phyloP scores from a whole-genome alignment of 2,888 invertebrate genomes.

The Thecocarcelia acutangulata region DNA sequence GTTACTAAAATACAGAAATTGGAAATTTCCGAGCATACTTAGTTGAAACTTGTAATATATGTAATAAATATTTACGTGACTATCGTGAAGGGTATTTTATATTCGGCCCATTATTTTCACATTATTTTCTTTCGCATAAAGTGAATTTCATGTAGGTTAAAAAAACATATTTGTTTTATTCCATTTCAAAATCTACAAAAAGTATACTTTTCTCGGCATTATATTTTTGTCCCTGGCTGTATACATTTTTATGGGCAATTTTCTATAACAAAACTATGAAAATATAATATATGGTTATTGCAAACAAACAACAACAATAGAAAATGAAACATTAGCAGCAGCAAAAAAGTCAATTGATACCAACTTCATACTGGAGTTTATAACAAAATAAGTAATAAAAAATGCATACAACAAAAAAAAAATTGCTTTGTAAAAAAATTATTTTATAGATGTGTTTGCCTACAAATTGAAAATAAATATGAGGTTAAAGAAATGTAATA shows the following conservation, averaged over 20 bases:
- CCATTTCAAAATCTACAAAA: too few species aligned
- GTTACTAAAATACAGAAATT: too few species aligned
- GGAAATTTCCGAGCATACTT: too few species aligned
- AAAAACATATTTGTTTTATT: too few species aligned
- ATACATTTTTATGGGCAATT: conserved; percentile 28
- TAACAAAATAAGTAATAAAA: conserved; percentile 8
- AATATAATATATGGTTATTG: conserved; percentile 61
- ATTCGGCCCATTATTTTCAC: too few species aligned
- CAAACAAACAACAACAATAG: conserved; percentile 37
- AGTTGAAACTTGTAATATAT: too few species aligned
- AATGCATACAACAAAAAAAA: conserved; percentile 8
- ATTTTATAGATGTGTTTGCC: conserved; percentile 32
- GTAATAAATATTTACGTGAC: too few species aligned
- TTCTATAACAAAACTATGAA: conserved; percentile 48
- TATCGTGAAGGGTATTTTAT: too few species aligned
- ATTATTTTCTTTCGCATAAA: too few species aligned
- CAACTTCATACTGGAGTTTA: conserved; percentile 33
- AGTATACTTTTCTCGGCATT: too few species aligned
- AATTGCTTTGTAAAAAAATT: conserved; percentile 9
- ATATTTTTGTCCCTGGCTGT: conserved; percentile 22
- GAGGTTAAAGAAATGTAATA: not conserved
- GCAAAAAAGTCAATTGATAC: conserved; percentile 47
- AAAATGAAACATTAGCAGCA: conserved; percentile 11
- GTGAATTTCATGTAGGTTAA: too few species aligned
- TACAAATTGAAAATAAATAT: conserved; percentile 25